Percentiles rank a stretch among this genome's conserved stretches.
phyloP scores from a whole-genome alignment of 2,888 invertebrate genomes.

The Temnothorax unifasciatus region DNA sequence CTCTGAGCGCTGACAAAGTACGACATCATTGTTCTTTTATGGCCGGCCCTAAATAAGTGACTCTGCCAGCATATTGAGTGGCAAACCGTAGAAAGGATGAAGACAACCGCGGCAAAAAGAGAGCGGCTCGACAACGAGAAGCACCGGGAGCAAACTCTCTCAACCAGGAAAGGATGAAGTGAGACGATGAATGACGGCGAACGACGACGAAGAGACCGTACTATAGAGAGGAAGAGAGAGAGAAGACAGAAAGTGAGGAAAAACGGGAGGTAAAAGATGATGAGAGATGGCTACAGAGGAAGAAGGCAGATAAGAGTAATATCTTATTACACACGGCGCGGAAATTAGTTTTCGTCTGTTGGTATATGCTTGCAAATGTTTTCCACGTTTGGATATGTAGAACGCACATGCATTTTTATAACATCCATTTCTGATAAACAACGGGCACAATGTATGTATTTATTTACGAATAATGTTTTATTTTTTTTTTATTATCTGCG shows the following conservation, averaged over 20 bases:
- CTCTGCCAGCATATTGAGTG: slow-evolving; percentile 81
- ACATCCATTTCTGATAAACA: neutral
- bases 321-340: slow-evolving; percentile 78
- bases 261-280: slow-evolving; percentile 20
- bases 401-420: neutral
- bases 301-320: slow-evolving; percentile 69
- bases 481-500: neutral
- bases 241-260: slow-evolving; percentile 54
- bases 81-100: slow-evolving; percentile 77
- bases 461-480: slow-evolving; percentile 14
- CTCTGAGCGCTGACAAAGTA: slow-evolving; percentile 81
- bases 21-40: slow-evolving; percentile 84
- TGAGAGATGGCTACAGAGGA: slow-evolving; percentile 31
- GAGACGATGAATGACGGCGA: slow-evolving; percentile 10
- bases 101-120: slow-evolving; percentile 74
- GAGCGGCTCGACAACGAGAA: slow-evolving; percentile 56
- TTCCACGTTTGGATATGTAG: neutral
- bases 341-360: slow-evolving; percentile 68
- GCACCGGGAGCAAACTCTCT: slow-evolving; percentile 42
- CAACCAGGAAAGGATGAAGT: slow-evolving; percentile 46
- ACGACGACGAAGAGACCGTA: slow-evolving; percentile 25
- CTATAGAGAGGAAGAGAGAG: slow-evolving; percentile 39
- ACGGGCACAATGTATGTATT: neutral
- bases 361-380: slow-evolving; percentile 26
- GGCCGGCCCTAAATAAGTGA: slow-evolving; percentile 81